Conservation (phyloP, 2,797 vertebrate genomes). For the Oceanodroma leucorhoa region DNA sequence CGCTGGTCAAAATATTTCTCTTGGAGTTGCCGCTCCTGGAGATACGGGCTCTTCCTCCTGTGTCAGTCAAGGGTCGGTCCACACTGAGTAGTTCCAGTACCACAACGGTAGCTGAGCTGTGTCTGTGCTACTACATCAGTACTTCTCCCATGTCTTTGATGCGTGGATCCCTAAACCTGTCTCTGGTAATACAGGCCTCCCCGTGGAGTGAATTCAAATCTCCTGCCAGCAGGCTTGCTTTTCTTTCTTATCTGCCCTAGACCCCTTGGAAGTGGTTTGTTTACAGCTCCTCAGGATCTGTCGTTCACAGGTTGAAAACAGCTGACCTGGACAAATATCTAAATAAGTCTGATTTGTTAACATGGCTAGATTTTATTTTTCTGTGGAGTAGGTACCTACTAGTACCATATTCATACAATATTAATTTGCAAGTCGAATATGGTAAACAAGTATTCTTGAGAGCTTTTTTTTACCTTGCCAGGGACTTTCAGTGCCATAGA, state of each 20-base stretch:
- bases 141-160: background rate
- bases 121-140: background rate
- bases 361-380: background rate
- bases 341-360: background rate
- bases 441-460: background rate
- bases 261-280: background rate
- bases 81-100: background rate
- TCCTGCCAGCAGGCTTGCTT: background rate
- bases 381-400: background rate
- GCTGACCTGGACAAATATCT: background rate
- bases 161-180: background rate
- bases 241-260: background rate
- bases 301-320: background rate
- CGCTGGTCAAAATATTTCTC: background rate
- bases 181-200: background rate
- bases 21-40: background rate
- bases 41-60: background rate
- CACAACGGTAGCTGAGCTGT: fast-evolving
- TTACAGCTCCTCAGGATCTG: background rate
- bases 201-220: background rate
- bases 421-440: background rate
- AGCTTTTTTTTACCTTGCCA: background rate
- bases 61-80: background rate
- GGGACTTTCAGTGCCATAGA: fast-evolving
- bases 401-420: background rate